Base-by-base conservation (phyloP, 2,888 invertebrate species). In the Biston stratarius region DNA sequence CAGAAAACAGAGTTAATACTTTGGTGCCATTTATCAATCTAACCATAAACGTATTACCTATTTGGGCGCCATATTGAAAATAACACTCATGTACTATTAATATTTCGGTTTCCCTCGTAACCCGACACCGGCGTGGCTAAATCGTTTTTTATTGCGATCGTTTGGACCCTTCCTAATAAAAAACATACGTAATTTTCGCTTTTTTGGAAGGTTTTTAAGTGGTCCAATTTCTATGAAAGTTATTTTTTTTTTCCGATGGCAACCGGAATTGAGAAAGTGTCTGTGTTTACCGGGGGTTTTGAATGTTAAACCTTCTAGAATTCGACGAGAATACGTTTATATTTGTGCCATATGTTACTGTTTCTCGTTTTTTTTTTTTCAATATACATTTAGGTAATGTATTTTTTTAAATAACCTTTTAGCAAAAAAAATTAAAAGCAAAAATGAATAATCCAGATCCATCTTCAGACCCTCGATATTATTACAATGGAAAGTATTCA, bases 71-170 rank as follows among this genome's bases (percentile, higher is more conserved):
- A 77, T 77, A 76, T 72, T 71, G 72, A 78, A 78, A 73, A 75
- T 76, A 78, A 77, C 73, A 75, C 76, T 76, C 75, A 78, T 77
- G 77, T 78, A 73, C 70, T 76, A 77, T 75, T 74, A 80, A 78
- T 75, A 79, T 77, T 64, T 64, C 65, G 64, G 64, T 69, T 67
- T 77, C 81, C 74, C 76, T 64, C 69, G 65, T 66, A 73, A 74
- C 67, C 66, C 65, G 68, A 61, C 61, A 61, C 51, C 63, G 68
- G 81, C 83, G 80, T 79, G 81, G 81, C 86, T 89, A 88, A 90
- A 90, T 89, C 85, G 83, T 84, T 87, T 90, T 89, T 89, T 89
- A 90, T 89, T 81, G 81, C 87, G 78, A 83, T 84, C 86, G 83
- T 87, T 86, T 84, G 75, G 79, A 77, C 82, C 85, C 80, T 81